Evolutionary conservation across 2,888 invertebrate genomes (phyloP), one percentile per base, ranked within the genome.

Genomic region (Drosophila histrio): DNA sequence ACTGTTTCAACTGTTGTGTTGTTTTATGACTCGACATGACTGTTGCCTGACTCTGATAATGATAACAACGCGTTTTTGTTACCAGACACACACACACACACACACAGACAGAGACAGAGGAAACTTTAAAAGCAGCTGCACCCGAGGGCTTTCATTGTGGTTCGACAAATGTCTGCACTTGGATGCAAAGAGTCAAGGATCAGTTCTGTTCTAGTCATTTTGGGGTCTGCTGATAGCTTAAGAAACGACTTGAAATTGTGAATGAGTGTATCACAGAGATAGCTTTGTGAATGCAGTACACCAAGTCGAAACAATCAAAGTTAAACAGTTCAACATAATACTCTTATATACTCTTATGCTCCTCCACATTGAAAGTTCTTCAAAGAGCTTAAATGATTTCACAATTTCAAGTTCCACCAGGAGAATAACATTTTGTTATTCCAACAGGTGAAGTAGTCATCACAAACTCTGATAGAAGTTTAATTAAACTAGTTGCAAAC

Each of bases 21-120:
- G 82, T 85, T 81, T 81, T 87, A 79, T 68, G 67, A 57, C 76
- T 58, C 52, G 57, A 70, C 78, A 63, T 61, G 67, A 56, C 61
- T 72, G 64, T 75, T 72, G 77, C 52, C 67, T 67, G 77, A 24
- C 66, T 84, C 44, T 66, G 85, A 87, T 85, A 78, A 85, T 85
- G 80, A 87, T 81, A 85, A 78, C 66, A 69, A 19, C 77, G 77
- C 49, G 54, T 63, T 74, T 74, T 61, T 69, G 62, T 72, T 62
- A 30, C 52, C 22, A 44, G 52, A 47, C 32, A 50, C 47, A 70
- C 32, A 52, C 19, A 54, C 13, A 52, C 26, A 54, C 7, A 44
- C 43, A 41, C 39, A 39, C 30, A 60, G 57, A 36, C 26, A 54
- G 5, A 44, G 38, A 41, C 39, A 39, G 30, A 60, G 57, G 32